Conservation (phyloP, 2,113 vertebrate genomes). For the Pluvianellus socialis region DNA sequence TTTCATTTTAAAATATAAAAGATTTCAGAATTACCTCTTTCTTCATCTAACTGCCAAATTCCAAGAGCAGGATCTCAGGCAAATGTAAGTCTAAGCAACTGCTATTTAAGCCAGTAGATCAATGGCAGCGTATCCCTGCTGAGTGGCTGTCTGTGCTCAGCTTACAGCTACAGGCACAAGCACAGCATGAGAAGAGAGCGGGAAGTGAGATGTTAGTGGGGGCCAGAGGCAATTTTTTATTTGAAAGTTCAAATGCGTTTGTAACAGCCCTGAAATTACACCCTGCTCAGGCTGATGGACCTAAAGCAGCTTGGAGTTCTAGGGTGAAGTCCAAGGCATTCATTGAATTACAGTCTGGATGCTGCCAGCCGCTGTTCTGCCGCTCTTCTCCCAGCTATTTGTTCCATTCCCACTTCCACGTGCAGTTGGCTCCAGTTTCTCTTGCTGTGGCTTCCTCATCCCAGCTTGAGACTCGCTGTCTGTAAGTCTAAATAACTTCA, state of each 20-base stretch:
- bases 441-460: not conserved
- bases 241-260: not conserved
- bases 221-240: not conserved
- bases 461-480: not conserved
- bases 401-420: not conserved
- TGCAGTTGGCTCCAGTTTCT: not conserved
- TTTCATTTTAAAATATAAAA: not conserved
- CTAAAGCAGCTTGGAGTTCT: not conserved
- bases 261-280: not conserved
- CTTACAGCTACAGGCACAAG: not conserved
- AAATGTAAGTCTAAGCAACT: not conserved
- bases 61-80: not conserved
- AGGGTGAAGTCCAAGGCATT: not conserved
- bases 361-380: not conserved
- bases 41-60: not conserved
- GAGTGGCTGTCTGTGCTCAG: not conserved
- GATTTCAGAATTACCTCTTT: not conserved
- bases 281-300: not conserved
- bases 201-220: not conserved
- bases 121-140: not conserved
- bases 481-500: not conserved
- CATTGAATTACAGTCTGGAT: not conserved
- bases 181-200: not conserved
- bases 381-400: not conserved
- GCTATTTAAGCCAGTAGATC: not conserved